Percentiles rank a stretch among this genome's conserved stretches.
phyloP scores from a whole-genome alignment of 2,888 invertebrate genomes.

The Chrysotoxum bicinctum region DNA sequence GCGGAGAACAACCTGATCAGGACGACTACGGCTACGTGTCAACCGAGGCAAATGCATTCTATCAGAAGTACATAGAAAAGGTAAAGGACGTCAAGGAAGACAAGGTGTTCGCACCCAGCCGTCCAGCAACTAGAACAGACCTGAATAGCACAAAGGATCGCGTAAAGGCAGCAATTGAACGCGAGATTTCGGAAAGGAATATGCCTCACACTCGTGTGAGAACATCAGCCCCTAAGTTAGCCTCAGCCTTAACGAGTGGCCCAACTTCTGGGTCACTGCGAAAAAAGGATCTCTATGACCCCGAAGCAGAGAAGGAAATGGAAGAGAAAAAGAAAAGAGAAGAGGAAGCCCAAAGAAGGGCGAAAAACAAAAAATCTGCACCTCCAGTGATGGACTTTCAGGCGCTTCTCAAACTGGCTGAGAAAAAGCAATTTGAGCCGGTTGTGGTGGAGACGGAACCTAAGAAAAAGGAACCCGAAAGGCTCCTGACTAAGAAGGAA shows the following conservation, averaged over 20 bases:
- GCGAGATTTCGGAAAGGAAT: slow-evolving; percentile 87
- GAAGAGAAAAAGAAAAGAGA: slow-evolving; percentile 78
- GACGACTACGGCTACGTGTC: slow-evolving; percentile 96
- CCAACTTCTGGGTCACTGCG: slow-evolving; percentile 39
- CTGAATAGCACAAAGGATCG: slow-evolving; percentile 86
- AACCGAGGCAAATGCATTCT: slow-evolving; percentile 90
- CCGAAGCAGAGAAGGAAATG: slow-evolving; percentile 77
- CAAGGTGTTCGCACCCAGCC: slow-evolving; percentile 85
- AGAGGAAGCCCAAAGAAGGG: slow-evolving; percentile 80
- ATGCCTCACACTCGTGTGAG: slow-evolving; percentile 64
- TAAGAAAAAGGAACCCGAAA: slow-evolving; percentile 85
- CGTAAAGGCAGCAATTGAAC: slow-evolving; percentile 88
- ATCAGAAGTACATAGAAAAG: slow-evolving; percentile 93
- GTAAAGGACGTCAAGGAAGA: slow-evolving; percentile 85
- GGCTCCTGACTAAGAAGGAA: slow-evolving; percentile 91
- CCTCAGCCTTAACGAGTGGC: slow-evolving; percentile 29
- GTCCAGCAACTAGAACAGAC: slow-evolving; percentile 79
- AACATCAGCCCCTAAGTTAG: slow-evolving; percentile 46
- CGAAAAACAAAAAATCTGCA: slow-evolving; percentile 83
- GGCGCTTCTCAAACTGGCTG: slow-evolving; percentile 90
- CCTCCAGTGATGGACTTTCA: slow-evolving; percentile 91
- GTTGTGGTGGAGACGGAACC: slow-evolving; percentile 82
- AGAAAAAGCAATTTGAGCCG: slow-evolving; percentile 91
- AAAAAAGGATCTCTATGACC: slow-evolving; percentile 76
- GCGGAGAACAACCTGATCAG: slow-evolving; percentile 91